Percentiles rank a stretch among this genome's conserved stretches.
These are phyloP conservation scores for Pithys albifrons DNA, from an alignment of 2,113 vertebrate species.

Conservation along the genomic window DNA sequence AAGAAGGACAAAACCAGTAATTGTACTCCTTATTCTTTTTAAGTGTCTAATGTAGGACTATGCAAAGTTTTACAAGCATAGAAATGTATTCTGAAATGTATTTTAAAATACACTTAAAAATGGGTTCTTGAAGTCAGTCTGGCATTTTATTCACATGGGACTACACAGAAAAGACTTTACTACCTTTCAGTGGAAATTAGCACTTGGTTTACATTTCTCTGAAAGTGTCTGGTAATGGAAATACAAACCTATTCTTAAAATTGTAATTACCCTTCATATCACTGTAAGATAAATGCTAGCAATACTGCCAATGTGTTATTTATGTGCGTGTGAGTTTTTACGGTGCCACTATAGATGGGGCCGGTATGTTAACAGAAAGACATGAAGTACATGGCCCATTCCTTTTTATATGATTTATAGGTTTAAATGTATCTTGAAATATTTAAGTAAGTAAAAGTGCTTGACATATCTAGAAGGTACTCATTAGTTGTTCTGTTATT, in stretches of 20 bases:
- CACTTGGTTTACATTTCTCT: not conserved
- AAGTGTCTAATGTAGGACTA: not conserved
- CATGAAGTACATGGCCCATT: not conserved
- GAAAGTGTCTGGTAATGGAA: not conserved
- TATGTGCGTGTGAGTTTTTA: not conserved
- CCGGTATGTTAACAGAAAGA: not conserved
- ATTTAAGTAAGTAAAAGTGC: not conserved
- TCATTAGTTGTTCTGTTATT: conserved; percentile 15
- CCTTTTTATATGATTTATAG: not conserved
- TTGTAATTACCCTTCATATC: not conserved
- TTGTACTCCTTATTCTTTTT: not conserved
- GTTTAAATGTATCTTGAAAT: conserved; percentile 1
- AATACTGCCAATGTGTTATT: not conserved
- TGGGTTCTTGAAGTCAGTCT: not conserved
- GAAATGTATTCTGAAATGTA: not conserved
- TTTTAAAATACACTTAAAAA: not conserved
- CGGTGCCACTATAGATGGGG: not conserved
- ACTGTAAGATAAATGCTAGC: not conserved
- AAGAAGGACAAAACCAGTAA: not conserved
- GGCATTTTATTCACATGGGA: not conserved
- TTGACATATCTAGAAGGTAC: not conserved
- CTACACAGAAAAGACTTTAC: not conserved
- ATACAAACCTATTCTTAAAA: not conserved
- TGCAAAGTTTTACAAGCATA: not conserved
- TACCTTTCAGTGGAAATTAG: not conserved